Evolutionary conservation across 2,797 vertebrate genomes (phyloP).

Genomic region (Phalloptychus januarius): DNA sequence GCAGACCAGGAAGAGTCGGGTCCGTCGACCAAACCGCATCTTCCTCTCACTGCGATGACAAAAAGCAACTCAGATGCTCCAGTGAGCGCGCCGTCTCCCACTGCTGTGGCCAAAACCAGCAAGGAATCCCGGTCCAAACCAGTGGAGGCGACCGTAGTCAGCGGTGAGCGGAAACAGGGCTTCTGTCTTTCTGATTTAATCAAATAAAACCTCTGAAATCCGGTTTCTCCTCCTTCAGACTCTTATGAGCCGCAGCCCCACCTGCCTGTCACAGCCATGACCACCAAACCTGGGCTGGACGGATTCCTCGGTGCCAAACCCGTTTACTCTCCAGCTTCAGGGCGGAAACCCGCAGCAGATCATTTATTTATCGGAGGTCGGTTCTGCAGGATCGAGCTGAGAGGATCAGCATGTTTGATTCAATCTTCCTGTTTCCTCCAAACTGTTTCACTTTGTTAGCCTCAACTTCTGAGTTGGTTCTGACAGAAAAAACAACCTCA

Average conservation of each 20-base stretch:
- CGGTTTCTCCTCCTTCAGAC: slow-evolving; percentile 27
- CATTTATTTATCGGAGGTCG: slow-evolving; percentile 42
- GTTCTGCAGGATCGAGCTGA: neutral
- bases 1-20: slow-evolving; percentile 41
- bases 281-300: slow-evolving; percentile 49
- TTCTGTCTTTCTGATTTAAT: neutral
- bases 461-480: neutral
- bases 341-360: slow-evolving; percentile 26
- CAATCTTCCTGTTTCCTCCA: neutral
- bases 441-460: neutral
- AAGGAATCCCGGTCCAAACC: slow-evolving; percentile 24
- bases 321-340: slow-evolving; percentile 19
- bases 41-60: slow-evolving; percentile 38
- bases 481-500: neutral
- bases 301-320: slow-evolving; percentile 23
- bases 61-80: slow-evolving; percentile 37
- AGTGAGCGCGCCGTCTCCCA: slow-evolving; percentile 7
- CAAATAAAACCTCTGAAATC: neutral
- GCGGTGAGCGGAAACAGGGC: slow-evolving; percentile 21
- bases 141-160: neutral
- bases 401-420: neutral
- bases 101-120: neutral
- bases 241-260: slow-evolving; percentile 46
- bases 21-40: slow-evolving; percentile 29
- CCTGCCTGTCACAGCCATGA: slow-evolving; percentile 61